phyloP scores from a whole-genome alignment of 2,113 vertebrate genomes.

The Machaerirhynchus nigripectus region DNA sequence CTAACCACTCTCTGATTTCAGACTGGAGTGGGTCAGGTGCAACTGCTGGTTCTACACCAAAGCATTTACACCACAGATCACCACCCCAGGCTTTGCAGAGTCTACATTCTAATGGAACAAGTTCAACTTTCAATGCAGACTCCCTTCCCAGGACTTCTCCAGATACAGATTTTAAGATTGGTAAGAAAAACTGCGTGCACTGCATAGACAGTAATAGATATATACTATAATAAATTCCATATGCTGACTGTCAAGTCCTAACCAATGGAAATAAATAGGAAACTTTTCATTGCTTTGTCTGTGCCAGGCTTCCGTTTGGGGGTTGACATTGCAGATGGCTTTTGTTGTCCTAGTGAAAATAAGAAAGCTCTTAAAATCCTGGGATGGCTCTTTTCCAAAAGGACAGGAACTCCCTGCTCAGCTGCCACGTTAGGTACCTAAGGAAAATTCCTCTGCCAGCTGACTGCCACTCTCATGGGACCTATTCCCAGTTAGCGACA shows the following conservation, averaged over 20 bases:
- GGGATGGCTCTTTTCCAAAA: background rate
- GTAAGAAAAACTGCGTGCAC: constrained; percentile 12
- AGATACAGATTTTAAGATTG: background rate
- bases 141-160: background rate
- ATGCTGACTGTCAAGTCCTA: background rate
- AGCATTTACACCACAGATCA: constrained; percentile 34
- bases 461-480: background rate
- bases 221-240: background rate
- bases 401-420: background rate
- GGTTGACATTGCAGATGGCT: background rate
- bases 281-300: background rate
- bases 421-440: background rate
- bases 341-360: background rate
- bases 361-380: background rate
- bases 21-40: constrained; percentile 71
- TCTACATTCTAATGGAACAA: constrained; percentile 71
- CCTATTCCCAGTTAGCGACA: background rate
- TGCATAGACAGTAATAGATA: background rate
- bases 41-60: constrained; percentile 29
- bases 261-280: background rate
- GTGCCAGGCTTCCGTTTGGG: background rate
- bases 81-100: constrained; percentile 44
- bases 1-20: constrained; percentile 57
- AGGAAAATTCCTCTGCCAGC: background rate
- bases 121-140: constrained; percentile 63